These are phyloP conservation scores for Bombus pascuorum DNA, from an alignment of 1,140 invertebrate genomes.

Conservation along the genomic window DNA sequence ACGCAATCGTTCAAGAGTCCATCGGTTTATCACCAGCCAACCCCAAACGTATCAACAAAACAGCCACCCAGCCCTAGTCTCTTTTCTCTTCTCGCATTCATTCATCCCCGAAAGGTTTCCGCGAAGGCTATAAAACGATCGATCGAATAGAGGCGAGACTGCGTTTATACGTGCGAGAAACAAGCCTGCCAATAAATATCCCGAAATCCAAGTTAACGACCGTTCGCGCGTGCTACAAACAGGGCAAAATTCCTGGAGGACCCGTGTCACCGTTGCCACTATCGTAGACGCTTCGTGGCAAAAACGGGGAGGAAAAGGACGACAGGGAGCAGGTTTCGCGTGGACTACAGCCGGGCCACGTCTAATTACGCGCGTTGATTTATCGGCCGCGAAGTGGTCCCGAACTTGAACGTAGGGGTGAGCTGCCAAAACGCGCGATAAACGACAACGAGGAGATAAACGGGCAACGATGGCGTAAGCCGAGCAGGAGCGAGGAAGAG, in stretches of 20 bases:
- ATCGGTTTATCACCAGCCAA: background rate
- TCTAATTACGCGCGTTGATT: constrained; percentile 63
- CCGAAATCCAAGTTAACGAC: constrained; percentile 13
- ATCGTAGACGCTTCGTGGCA: background rate
- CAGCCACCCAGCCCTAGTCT: background rate
- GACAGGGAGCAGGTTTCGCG: background rate
- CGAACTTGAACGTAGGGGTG: background rate
- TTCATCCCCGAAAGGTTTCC: background rate
- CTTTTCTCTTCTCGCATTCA: background rate
- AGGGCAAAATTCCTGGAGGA: constrained; percentile 28
- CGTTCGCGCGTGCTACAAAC: background rate
- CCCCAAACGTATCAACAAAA: constrained; percentile 14
- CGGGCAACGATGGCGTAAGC: background rate
- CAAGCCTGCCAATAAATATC: constrained; percentile 27
- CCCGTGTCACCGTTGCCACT: constrained; percentile 8
- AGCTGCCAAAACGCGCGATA: constrained; percentile 33
- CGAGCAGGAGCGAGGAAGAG: background rate
- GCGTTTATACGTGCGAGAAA: background rate
- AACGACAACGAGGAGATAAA: constrained; percentile 18
- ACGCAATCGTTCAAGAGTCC: background rate
- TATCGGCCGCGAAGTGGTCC: constrained; percentile 52
- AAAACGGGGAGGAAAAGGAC: background rate
- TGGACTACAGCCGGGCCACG: constrained; percentile 16
- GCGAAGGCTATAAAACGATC: background rate
- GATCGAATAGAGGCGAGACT: background rate